Base-by-base conservation (phyloP, 1,140 invertebrate species). In the Gonatopus flavifemur region DNA sequence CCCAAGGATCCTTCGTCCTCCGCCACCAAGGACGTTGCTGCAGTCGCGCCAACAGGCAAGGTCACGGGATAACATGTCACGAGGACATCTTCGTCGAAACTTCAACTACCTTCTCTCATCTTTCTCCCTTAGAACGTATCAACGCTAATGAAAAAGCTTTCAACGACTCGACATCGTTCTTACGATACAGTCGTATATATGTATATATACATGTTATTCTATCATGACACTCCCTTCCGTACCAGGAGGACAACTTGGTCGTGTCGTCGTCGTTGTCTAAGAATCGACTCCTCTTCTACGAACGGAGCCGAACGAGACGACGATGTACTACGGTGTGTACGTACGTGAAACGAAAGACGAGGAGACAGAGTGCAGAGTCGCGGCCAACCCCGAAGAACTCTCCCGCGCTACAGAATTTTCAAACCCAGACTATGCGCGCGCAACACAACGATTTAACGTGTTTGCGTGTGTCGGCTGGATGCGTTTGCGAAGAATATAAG, bases 21-120 rank as follows among this genome's bases (percentile, higher is more conserved):
- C 66, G 43, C 64, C 57, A 24, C 42, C 45, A 47, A 67, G 55
- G 63, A 69, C 62, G 63, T 60, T 68, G n/a, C n/a, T n/a, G 55
- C 58, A 59, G 55, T 69, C 62, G 59, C 58, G 62, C 67, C 67
- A 66, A 52, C 48, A n/a, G n/a, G n/a, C 56, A 52, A 59, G 65
- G 59, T 70, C 72, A 59, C 67, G 69, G 49, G 66, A 59, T 64
- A 72, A 74, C 74, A 76, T 76, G 67, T 74, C 74, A 75, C 69
- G 67, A 57, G 58, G 64, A 68, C 73, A 71, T 71, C 56, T 42
- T 62, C 54, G 49, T 44, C 50, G 52, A 46, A 18, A 43, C 42
- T 30, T 41, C 30, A 49, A 52, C 59, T 60, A 61, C 42, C 59
- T 51, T 40, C 52, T 8, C 15, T 28, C 25, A 6, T 28, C n/a